These are phyloP conservation scores for Chloromyia formosa DNA, from an alignment of 2,888 invertebrate species.

Conservation along the genomic window DNA sequence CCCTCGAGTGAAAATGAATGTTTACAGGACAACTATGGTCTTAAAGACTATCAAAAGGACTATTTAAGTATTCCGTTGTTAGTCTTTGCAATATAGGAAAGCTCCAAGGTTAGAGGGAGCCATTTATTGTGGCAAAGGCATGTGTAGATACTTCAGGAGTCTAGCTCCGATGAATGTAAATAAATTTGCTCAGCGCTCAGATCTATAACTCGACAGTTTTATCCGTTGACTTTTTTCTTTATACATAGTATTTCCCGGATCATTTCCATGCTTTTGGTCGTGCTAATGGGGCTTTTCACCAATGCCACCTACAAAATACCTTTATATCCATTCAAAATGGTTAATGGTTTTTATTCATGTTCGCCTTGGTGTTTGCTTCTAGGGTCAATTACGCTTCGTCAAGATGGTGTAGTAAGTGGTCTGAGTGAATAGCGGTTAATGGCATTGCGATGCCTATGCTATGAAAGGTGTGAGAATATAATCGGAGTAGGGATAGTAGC, in stretches of 20 bases:
- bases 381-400: conserved; percentile 36
- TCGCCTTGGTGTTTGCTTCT: conserved; percentile 34
- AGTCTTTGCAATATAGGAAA: background rate
- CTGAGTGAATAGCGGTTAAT: conserved; percentile 38
- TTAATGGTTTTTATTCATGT: conserved; percentile 38
- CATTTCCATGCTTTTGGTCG: too few relatives aligned
- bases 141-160: conserved; percentile 11
- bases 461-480: too few relatives aligned
- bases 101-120: conserved; percentile 3
- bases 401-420: conserved; percentile 41
- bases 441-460: conserved; percentile 26
- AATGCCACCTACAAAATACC: conserved; percentile 27
- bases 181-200: too few relatives aligned
- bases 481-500: too few relatives aligned
- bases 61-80: conserved; percentile 36
- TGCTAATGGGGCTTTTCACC: background rate
- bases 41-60: conserved; percentile 29
- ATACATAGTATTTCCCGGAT: too few relatives aligned
- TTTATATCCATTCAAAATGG: conserved; percentile 29
- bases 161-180: too few relatives aligned
- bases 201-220: too few relatives aligned
- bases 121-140: background rate
- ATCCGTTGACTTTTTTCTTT: too few relatives aligned
- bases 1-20: conserved; percentile 35
- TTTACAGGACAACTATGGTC: conserved; percentile 41